Percentiles rank a stretch among this genome's conserved stretches.
Conservation (phyloP, 2,113 vertebrate genomes). For the Smithornis capensis region DNA sequence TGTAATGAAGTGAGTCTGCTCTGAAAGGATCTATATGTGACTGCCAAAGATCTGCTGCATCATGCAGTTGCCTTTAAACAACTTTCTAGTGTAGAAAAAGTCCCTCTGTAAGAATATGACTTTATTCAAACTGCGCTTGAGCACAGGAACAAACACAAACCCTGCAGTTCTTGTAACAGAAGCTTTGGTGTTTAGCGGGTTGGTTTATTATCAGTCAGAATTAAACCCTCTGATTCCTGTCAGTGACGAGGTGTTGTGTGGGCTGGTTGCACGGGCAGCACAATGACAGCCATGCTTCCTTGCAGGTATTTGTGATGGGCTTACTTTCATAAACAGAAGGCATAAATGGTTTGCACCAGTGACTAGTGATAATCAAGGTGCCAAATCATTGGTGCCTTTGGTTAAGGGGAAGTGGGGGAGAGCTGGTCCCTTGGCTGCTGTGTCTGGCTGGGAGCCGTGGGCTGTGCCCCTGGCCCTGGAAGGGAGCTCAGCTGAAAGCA, state of each 20-base stretch:
- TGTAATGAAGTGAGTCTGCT: not conserved
- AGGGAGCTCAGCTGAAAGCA: not conserved
- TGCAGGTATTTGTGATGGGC: fast-evolving
- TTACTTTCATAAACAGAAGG: not conserved
- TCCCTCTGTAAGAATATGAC: not conserved
- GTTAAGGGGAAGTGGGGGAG: not conserved
- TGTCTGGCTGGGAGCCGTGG: not conserved
- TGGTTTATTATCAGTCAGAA: not conserved
- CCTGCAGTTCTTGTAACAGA: not conserved
- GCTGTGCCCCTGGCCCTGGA: fast-evolving
- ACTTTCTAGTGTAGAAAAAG: not conserved
- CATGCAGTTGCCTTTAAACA: not conserved
- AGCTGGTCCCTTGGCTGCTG: not conserved
- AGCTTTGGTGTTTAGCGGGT: not conserved
- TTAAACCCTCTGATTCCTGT: not conserved
- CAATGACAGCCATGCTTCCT: fast-evolving
- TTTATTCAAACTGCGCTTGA: not conserved
- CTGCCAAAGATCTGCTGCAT: not conserved
- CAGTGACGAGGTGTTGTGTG: not conserved
- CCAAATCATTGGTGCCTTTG: not conserved
- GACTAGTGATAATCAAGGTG: not conserved
- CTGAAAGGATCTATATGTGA: not conserved
- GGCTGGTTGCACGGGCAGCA: not conserved
- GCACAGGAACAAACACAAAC: not conserved
- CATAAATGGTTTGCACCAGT: fast-evolving